These are phyloP conservation scores for Dasypogon diadema DNA, from an alignment of 2,888 invertebrate genomes.

Conservation along the genomic window DNA sequence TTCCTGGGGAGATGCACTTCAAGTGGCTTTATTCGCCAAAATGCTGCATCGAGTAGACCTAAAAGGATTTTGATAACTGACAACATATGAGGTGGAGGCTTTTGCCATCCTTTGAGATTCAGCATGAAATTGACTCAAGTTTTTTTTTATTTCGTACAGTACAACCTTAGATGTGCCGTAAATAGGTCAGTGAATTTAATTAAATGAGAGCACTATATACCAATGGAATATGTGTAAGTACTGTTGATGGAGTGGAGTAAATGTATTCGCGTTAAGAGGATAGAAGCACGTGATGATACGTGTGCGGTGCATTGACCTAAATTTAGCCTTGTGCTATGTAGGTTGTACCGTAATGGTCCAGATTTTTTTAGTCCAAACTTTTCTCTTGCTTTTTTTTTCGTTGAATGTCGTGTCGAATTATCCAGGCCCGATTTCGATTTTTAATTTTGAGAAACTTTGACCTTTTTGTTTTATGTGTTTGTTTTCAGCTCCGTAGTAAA, in stretches of 20 bases:
- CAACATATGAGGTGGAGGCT: conserved; percentile 16
- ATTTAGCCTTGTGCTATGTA: conserved; percentile 28
- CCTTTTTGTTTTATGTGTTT: no score
- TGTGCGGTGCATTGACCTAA: conserved; percentile 42
- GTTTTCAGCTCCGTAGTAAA: no score
- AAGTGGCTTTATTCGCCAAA: conserved; percentile 7
- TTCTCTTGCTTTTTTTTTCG: no score
- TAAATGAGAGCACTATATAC: conserved; percentile 27
- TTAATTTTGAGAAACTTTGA: no score
- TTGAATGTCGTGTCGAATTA: no score
- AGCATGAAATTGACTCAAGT: neutral
- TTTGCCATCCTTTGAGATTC: conserved; percentile 3
- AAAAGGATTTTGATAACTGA: conserved; percentile 6
- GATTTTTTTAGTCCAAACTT: no score
- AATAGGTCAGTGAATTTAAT: conserved; percentile 48
- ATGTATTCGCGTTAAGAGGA: conserved; percentile 29
- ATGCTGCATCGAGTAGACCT: conserved; percentile 15
- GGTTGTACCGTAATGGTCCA: no score
- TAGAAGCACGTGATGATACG: conserved; percentile 42
- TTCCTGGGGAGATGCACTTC: neutral
- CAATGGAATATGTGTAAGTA: conserved; percentile 23
- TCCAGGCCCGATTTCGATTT: no score
- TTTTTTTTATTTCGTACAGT: neutral
- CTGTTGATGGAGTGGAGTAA: conserved; percentile 31
- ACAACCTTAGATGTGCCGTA: conserved; percentile 13